These are phyloP conservation scores for Hypotaenidia philippensis DNA, from an alignment of 2,797 vertebrate species.

Conservation along the genomic window DNA sequence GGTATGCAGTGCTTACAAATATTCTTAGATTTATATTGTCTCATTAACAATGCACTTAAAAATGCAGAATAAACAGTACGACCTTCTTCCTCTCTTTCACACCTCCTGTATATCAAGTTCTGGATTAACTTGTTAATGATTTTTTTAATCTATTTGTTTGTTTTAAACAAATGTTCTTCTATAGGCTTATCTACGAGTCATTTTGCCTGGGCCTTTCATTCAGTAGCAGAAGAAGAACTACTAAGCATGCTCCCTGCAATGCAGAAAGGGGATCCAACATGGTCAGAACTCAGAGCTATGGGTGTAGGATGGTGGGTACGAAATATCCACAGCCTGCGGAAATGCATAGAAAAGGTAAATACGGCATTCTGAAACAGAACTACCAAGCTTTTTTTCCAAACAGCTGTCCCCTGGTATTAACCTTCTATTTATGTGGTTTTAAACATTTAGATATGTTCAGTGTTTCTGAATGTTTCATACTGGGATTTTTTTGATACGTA, in stretches of 20 bases:
- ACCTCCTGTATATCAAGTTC: background rate
- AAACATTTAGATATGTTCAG: background rate
- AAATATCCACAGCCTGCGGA: conserved; percentile 90
- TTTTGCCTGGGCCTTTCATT: conserved; percentile 98
- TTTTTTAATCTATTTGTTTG: too few relatives aligned
- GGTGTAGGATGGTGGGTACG: conserved; percentile 97
- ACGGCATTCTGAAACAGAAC: background rate
- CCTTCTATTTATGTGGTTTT: background rate
- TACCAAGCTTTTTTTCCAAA: background rate
- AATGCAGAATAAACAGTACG: background rate
- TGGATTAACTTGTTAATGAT: background rate
- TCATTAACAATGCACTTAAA: background rate
- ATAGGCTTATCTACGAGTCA: conserved; percentile 94
- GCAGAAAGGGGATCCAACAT: conserved; percentile 91
- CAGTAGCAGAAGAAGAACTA: conserved; percentile 95
- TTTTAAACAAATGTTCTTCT: background rate
- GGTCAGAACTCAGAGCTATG: conserved; percentile 96
- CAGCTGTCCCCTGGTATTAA: background rate
- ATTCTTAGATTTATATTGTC: background rate
- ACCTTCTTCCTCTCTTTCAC: background rate
- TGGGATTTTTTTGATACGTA: background rate
- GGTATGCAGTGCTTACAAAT: background rate
- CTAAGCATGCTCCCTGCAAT: conserved; percentile 92
- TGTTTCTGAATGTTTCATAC: background rate
- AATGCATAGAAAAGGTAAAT: conserved; percentile 94